A percentile compares a stretch with the other conserved stretches of the same genome.
phyloP scores from a whole-genome alignment of 2,113 vertebrate species.

The Loxodonta africana region DNA sequence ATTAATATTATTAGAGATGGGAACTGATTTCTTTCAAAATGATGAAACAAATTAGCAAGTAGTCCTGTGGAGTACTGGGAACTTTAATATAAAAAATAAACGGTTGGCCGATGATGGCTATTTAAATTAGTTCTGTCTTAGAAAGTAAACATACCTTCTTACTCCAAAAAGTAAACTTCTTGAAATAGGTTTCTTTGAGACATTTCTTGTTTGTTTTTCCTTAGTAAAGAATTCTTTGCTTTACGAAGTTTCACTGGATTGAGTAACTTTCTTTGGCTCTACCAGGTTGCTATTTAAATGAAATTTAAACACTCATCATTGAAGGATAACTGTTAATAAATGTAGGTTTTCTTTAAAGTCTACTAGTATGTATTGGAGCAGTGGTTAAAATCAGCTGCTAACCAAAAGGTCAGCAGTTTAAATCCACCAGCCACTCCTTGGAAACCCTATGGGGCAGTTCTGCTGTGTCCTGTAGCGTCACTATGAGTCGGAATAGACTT shows the following conservation, averaged over 20 bases:
- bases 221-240: constrained; percentile 35
- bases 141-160: constrained; percentile 33
- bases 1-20: constrained; percentile 38
- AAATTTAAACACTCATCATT: constrained; percentile 43
- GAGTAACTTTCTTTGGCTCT: constrained; percentile 31
- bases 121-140: constrained; percentile 47
- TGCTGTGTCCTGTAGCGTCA: no score
- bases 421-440: no score
- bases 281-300: constrained; percentile 44
- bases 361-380: background rate
- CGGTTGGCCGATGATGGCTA: constrained; percentile 31
- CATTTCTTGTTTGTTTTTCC: background rate
- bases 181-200: constrained; percentile 6
- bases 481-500: no score
- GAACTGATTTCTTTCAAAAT: background rate
- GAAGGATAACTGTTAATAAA: constrained; percentile 33
- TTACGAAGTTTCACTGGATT: constrained; percentile 47
- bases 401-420: no score
- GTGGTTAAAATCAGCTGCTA: no score
- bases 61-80: background rate
- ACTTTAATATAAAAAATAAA: constrained; percentile 15
- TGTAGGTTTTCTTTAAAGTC: constrained; percentile 31
- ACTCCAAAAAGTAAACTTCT: background rate
- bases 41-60: constrained; percentile 51
- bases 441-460: no score